Conservation (phyloP, 2,888 invertebrate genomes). For the Neoscelio sp. region DNA sequence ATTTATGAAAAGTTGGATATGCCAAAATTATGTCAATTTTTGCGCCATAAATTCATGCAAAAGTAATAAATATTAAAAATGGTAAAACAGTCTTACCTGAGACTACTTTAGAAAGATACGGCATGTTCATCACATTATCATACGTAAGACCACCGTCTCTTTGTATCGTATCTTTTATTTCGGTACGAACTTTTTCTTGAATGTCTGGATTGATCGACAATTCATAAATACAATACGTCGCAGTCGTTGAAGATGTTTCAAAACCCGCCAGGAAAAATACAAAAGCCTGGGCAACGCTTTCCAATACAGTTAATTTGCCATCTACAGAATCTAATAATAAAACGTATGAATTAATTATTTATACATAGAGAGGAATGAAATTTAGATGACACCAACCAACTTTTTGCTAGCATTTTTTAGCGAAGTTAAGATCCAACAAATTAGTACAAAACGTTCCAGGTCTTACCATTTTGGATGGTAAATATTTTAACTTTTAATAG, state of each 20-base stretch:
- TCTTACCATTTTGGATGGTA: no score
- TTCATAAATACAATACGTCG: slow-evolving; percentile 83
- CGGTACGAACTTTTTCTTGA: slow-evolving; percentile 81
- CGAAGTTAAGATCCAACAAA: no score
- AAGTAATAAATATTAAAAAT: slow-evolving; percentile 1
- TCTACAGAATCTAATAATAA: slow-evolving; percentile 32
- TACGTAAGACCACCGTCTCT: slow-evolving; percentile 80
- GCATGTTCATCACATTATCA: slow-evolving; percentile 82
- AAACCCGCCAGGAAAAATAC: slow-evolving; percentile 84
- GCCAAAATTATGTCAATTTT: no score
- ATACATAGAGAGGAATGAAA: no score
- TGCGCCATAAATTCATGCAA: no score
- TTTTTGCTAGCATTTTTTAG: no score
- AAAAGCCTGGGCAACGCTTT: slow-evolving; percentile 83
- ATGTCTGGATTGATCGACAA: slow-evolving; percentile 81
- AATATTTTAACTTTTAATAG: no score
- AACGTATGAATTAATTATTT: slow-evolving; percentile 3
- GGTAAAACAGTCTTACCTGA: slow-evolving; percentile 79
- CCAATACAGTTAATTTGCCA: slow-evolving; percentile 77
- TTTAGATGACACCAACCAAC: no score
- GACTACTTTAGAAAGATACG: slow-evolving; percentile 83
- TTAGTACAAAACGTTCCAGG: no score
- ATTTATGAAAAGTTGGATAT: no score
- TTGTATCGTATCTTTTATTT: slow-evolving; percentile 78
- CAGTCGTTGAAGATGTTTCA: slow-evolving; percentile 84